Base-by-base conservation (phyloP, 1,140 invertebrate genomes). In the Chymomyza costata region DNA sequence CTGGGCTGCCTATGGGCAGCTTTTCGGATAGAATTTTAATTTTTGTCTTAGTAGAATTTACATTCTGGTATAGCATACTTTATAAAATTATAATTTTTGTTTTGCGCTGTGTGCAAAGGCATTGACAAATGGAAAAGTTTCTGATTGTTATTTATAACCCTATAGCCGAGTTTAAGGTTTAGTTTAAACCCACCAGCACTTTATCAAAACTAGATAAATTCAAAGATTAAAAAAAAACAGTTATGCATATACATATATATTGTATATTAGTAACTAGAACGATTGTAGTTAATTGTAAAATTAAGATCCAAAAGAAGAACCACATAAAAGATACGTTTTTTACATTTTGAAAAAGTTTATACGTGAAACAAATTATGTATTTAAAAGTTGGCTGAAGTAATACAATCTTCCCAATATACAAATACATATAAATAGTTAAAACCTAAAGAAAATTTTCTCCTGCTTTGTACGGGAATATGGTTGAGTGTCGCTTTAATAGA, bases 341-440 rank as follows among this genome's bases (percentile, higher is more conserved):
- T 76, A 76, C 66, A 78, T 78, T 76, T 76, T 78, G 66, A 76
- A 63, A 65, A 71, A 64, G 66, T 76, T 76, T 76, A 76, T 76
- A 76, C 46, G 31, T 50, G 30, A 58, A 44, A 38, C 41, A 56
- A 52, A 61, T 60, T 69, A 40, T 68, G 58, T 68, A 68, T 68
- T 68, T 62, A 65, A 41, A 68, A 57, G 39, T 44, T 40, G 54
- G 18, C 39, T 45, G 34, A 32, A 58, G 25, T n/a, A n/a, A n/a
- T n/a, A n/a, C n/a, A n/a, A n/a, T n/a, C n/a, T n/a, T n/a, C n/a
- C n/a, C n/a, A n/a, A 30, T 51, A 51, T 11, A 43, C 34, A 56
- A 25, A 49, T 14, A 44, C 28, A 45, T 40, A 40, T 40, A 58
- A 70, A 54, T 76, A 76, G 70, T 68, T 54, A 76, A 76, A 63